These are phyloP conservation scores for Acromyrmex charruanus DNA, from an alignment of 1,140 invertebrate genomes.

Conservation along the genomic window DNA sequence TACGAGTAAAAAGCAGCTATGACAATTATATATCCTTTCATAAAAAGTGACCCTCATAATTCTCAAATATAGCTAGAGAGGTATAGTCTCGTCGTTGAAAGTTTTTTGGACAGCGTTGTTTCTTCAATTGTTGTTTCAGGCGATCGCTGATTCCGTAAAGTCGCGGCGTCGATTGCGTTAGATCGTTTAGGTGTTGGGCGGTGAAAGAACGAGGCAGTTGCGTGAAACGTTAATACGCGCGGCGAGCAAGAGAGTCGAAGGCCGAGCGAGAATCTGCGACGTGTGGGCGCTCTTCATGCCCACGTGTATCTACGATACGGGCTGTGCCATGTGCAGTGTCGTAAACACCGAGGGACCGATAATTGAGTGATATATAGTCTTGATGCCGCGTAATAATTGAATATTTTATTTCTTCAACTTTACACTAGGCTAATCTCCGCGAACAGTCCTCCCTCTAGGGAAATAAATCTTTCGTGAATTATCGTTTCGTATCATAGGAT, in stretches of 20 bases:
- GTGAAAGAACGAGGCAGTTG: constrained; percentile 31
- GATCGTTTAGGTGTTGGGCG: not conserved
- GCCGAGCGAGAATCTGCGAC: constrained; percentile 68
- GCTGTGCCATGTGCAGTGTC: constrained; percentile 59
- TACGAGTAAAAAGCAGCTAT: not conserved
- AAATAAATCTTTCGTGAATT: constrained; percentile 2
- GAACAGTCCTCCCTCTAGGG: not conserved
- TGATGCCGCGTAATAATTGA: not conserved
- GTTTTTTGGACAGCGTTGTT: not conserved
- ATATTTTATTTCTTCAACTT: not conserved
- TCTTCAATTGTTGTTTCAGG: no score
- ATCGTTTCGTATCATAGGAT: not conserved
- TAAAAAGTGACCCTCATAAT: not conserved
- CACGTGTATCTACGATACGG: constrained; percentile 65
- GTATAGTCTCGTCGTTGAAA: not conserved
- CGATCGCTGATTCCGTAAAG: not conserved
- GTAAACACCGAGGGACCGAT: constrained; percentile 13
- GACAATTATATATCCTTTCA: not conserved
- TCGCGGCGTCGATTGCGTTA: constrained; percentile 21
- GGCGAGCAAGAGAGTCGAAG: constrained; percentile 64
- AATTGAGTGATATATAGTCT: not conserved
- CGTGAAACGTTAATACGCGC: constrained; percentile 29
- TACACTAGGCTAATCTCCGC: not conserved
- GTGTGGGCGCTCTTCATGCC: constrained; percentile 70
- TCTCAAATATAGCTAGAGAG: not conserved